These are phyloP conservation scores for Lepidocyrtoides sp. DNA, from an alignment of 2,888 invertebrate species.

Conservation along the genomic window DNA sequence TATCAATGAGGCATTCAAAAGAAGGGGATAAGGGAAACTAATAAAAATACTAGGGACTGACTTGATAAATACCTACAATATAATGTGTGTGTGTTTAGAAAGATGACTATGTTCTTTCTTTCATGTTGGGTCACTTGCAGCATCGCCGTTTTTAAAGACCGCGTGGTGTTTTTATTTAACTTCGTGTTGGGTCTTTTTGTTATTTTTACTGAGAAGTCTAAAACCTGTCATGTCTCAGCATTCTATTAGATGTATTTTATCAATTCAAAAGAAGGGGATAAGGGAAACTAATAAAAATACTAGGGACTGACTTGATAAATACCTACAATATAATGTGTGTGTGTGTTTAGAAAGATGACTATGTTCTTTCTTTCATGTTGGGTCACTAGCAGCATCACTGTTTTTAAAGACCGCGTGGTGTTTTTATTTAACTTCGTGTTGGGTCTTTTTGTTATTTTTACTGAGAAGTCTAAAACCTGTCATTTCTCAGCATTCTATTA, in stretches of 20 bases:
- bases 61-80: neutral
- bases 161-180: neutral
- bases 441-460: too few relatives aligned
- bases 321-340: neutral
- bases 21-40: neutral
- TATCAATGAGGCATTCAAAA: slow-evolving; percentile 14
- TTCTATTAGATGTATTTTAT: too few relatives aligned
- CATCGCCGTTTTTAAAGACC: neutral
- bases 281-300: neutral
- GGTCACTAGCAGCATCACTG: neutral
- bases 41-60: neutral
- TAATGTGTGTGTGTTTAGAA: neutral
- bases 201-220: too few relatives aligned
- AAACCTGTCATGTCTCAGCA: too few relatives aligned
- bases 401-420: neutral
- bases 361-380: neutral
- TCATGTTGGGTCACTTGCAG: neutral
- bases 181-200: slow-evolving; percentile 42
- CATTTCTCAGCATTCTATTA: too few relatives aligned
- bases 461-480: slow-evolving; percentile 22
- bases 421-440: slow-evolving; percentile 29
- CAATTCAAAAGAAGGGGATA: neutral
- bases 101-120: slow-evolving; percentile 24
- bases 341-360: slow-evolving; percentile 20
- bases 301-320: neutral